Evolutionary conservation across 2,113 vertebrate species (phyloP).

Genomic region (Silurus glanis): DNA sequence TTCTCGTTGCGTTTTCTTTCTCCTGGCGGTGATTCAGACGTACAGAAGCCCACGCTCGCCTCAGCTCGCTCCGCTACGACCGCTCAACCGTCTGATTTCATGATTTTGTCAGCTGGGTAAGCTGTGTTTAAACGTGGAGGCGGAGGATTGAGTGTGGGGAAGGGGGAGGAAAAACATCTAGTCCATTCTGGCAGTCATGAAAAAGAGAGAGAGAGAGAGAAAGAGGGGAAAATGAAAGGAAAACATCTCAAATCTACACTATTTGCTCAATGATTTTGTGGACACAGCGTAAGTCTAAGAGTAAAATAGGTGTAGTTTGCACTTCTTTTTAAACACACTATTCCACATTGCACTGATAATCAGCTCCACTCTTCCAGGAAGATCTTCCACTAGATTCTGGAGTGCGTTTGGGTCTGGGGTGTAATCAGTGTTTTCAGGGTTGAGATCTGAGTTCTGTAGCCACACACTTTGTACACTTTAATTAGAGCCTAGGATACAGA

Average conservation of each 20-base stretch:
- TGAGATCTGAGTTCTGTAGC: no score
- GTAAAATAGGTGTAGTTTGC: no score
- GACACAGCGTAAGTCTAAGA: no score
- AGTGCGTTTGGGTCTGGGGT: no score
- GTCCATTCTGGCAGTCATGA: not conserved
- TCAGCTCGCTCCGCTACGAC: not conserved
- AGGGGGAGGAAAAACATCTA: not conserved
- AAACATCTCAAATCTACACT: not conserved
- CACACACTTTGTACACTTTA: no score
- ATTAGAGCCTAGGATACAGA: no score
- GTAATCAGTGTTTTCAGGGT: no score
- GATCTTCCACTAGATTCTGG: no score
- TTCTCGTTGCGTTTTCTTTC: not conserved
- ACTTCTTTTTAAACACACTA: no score
- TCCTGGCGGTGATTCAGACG: not conserved
- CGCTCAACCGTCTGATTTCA: not conserved
- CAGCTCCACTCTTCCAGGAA: no score
- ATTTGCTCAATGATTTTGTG: no score
- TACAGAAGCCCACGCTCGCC: slow-evolving; percentile 1
- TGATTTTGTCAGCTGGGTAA: not conserved
- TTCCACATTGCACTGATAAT: no score
- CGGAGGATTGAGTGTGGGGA: not conserved
- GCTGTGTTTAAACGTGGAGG: not conserved
- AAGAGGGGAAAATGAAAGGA: not conserved
- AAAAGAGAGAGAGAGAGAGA: not conserved